Evolutionary conservation across 2,797 vertebrate species (phyloP).

Genomic region (Denticeps clupeoides): DNA sequence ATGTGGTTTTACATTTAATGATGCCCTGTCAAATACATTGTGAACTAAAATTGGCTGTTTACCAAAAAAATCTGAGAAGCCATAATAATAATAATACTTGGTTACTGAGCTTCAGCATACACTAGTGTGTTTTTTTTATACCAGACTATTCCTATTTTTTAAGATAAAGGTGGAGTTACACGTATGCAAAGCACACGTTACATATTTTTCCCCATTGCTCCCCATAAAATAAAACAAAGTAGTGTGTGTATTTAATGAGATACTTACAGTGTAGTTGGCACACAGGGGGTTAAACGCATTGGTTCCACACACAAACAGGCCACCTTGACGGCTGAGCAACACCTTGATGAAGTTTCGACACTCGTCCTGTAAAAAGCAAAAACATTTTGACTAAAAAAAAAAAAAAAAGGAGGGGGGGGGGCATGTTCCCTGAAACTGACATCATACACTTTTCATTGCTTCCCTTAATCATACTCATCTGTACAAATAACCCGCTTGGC

Average conservation of each 20-base stretch:
- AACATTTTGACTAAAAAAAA: neutral
- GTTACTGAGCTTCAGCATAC: too few species aligned
- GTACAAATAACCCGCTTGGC: slow-evolving; percentile 23
- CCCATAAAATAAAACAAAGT: slow-evolving; percentile 39
- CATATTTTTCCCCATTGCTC: too few species aligned
- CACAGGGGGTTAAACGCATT: slow-evolving; percentile 93
- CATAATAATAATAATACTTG: too few species aligned
- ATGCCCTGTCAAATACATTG: too few species aligned
- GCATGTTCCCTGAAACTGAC: slow-evolving; percentile 33
- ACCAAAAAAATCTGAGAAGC: too few species aligned
- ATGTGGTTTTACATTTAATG: too few species aligned
- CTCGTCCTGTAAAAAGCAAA: slow-evolving; percentile 68
- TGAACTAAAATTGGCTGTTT: too few species aligned
- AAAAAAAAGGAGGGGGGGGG: slow-evolving; percentile 1
- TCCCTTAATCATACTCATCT: slow-evolving; percentile 20
- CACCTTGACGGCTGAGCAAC: slow-evolving; percentile 68
- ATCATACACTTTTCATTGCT: slow-evolving; percentile 16
- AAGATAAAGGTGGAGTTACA: too few species aligned
- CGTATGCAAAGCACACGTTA: too few species aligned
- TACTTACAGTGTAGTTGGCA: slow-evolving; percentile 88
- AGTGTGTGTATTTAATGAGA: neutral
- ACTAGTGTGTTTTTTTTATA: too few species aligned
- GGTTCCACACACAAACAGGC: slow-evolving; percentile 84
- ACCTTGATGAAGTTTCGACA: slow-evolving; percentile 94
- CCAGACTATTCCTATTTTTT: too few species aligned